Conservation (phyloP, 1,140 invertebrate species). For the Oppia nitens region DNA sequence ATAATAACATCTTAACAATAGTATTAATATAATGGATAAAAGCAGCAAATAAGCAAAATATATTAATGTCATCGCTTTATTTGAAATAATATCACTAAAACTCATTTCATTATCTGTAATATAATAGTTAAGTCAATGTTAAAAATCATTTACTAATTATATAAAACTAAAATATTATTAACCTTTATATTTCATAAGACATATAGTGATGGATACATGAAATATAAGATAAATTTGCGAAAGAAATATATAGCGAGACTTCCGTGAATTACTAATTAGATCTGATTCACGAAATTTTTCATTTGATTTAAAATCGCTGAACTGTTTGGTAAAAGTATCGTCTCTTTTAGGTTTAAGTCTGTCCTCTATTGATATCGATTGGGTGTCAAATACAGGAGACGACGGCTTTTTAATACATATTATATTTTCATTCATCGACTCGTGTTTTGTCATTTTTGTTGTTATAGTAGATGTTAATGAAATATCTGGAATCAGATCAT, state of each 20-base stretch:
- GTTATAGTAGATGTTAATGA: too few species aligned
- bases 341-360: not conserved
- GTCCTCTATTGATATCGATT: not conserved
- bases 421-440: too few species aligned
- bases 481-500: too few species aligned
- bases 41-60: conserved; percentile 12
- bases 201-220: conserved; percentile 13
- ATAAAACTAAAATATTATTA: too few species aligned
- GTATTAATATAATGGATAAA: conserved; percentile 10
- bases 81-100: not conserved
- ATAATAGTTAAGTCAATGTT: not conserved
- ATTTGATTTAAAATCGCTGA: not conserved
- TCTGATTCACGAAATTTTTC: not conserved
- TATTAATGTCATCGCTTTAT: not conserved
- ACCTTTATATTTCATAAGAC: conserved; percentile 10
- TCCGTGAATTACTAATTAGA: not conserved
- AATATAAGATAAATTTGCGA: conserved; percentile 13
- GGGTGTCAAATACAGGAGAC: too few species aligned
- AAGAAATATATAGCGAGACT: conserved; percentile 8
- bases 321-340: not conserved
- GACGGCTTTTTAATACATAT: too few species aligned
- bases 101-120: not conserved
- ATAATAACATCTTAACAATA: conserved; percentile 13
- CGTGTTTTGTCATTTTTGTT: too few species aligned
- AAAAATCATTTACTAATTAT: not conserved